phyloP scores from a whole-genome alignment of 2,113 vertebrate genomes.

The Heloderma charlesbogerti region DNA sequence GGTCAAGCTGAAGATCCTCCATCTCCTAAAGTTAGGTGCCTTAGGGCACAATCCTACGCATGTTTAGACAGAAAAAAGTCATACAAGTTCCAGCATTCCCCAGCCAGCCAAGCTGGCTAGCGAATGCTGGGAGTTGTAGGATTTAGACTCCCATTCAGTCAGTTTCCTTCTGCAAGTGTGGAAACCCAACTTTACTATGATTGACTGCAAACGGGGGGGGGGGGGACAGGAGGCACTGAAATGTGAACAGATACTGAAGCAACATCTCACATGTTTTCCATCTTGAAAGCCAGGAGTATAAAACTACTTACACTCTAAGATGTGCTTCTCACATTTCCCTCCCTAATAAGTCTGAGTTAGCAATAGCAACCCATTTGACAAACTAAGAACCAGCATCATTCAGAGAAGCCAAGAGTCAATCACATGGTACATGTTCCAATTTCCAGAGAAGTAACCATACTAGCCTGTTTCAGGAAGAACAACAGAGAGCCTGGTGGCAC shows the following conservation, averaged over 20 bases:
- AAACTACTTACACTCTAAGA: neutral
- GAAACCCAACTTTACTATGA: neutral
- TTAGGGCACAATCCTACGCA: too few species aligned
- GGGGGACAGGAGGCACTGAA: neutral
- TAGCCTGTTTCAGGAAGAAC: neutral
- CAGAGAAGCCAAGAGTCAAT: neutral
- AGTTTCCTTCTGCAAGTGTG: neutral
- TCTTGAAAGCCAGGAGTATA: neutral
- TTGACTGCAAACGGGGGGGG: neutral
- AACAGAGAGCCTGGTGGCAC: neutral
- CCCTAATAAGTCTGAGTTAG: neutral
- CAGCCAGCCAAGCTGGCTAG: too few species aligned
- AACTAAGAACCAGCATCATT: neutral
- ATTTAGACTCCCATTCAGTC: neutral
- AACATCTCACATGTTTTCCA: neutral
- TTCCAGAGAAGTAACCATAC: neutral
- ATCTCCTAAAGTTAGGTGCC: neutral
- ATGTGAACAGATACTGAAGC: neutral
- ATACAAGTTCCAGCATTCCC: too few species aligned
- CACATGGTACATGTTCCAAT: neutral
- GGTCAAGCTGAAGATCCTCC: neutral
- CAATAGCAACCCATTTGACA: slow-evolving; percentile 7
- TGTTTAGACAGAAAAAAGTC: too few species aligned
- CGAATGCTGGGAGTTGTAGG: too few species aligned
- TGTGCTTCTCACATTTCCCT: neutral